A percentile compares a stretch with the other conserved stretches of the same genome.
Evolutionary conservation across 1,140 invertebrate genomes (phyloP).

Genomic region (Camponotus pennsylvanicus): DNA sequence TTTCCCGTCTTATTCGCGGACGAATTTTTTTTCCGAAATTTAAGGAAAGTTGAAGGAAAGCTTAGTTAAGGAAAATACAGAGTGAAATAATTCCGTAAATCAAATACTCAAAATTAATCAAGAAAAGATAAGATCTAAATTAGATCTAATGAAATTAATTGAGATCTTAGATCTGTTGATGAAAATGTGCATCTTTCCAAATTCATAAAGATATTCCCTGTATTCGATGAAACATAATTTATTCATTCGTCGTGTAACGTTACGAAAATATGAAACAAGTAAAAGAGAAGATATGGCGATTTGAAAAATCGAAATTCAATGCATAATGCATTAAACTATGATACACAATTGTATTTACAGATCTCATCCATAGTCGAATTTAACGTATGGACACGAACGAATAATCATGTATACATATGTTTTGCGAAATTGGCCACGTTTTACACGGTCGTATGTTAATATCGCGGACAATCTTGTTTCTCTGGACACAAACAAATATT

Average conservation of each 20-base stretch:
- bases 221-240: too few species aligned
- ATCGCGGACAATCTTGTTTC: not conserved
- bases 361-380: slow-evolving; percentile 42
- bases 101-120: slow-evolving; percentile 9
- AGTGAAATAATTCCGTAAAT: not conserved
- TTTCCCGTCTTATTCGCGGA: slow-evolving; percentile 20
- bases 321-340: slow-evolving; percentile 13
- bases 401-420: slow-evolving; percentile 47
- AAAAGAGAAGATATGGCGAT: slow-evolving; percentile 1
- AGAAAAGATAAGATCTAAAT: not conserved
- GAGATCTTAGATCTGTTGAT: not conserved
- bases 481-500: not conserved
- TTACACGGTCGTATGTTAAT: slow-evolving; percentile 20
- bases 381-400: not conserved
- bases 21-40: not conserved
- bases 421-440: slow-evolving; percentile 18
- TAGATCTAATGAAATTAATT: too few species aligned
- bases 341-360: slow-evolving; percentile 25
- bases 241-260: not conserved
- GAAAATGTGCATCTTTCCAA: not conserved
- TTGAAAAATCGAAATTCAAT: not conserved
- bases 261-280: not conserved
- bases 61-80: not conserved
- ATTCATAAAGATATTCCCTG: not conserved
- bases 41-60: not conserved